phyloP scores from a whole-genome alignment of 2,888 invertebrate species.

The Lasioglossum vierecki region DNA sequence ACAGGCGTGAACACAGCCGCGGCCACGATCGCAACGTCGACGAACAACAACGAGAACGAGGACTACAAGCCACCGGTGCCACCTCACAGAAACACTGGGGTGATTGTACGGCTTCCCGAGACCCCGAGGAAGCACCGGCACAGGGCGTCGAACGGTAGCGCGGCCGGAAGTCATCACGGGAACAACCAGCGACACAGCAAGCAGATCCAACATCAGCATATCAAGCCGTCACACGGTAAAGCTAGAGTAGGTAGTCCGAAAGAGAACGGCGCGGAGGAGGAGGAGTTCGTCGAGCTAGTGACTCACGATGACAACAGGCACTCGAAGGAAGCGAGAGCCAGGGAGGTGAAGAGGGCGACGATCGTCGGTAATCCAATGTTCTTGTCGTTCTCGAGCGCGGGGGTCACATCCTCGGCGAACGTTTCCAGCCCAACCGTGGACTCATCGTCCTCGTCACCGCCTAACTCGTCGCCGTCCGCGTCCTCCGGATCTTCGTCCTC shows the following conservation, averaged over 20 bases:
- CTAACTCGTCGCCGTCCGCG: conserved; percentile 84
- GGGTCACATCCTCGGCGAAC: conserved; percentile 60
- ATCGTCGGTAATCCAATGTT: conserved; percentile 96
- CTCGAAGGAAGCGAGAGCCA: conserved; percentile 72
- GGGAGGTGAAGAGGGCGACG: conserved; percentile 92
- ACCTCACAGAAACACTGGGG: conserved; percentile 91
- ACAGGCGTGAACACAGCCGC: conserved; percentile 64
- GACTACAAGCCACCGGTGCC: conserved; percentile 95
- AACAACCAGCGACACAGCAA: conserved; percentile 81
- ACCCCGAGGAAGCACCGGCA: conserved; percentile 82
- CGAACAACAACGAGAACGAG: conserved; percentile 83
- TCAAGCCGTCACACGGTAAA: conserved; percentile 70
- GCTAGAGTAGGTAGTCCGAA: conserved; percentile 66
- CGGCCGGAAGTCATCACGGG: conserved; percentile 75
- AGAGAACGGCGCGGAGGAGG: conserved; percentile 68
- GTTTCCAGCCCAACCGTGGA: conserved; percentile 62
- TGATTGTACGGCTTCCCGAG: conserved; percentile 85
- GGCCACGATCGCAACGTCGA: conserved; percentile 32
- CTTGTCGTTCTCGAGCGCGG: conserved; percentile 84
- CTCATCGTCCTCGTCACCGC: conserved; percentile 70
- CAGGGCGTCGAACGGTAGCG: conserved; percentile 80
- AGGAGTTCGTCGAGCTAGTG: conserved; percentile 80
- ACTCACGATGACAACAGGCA: conserved; percentile 76
- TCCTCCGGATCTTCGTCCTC: conserved; percentile 71
- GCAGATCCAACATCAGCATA: conserved; percentile 62